phyloP scores from a whole-genome alignment of 2,113 vertebrate species.

The Protobothrops flavoviridis region DNA sequence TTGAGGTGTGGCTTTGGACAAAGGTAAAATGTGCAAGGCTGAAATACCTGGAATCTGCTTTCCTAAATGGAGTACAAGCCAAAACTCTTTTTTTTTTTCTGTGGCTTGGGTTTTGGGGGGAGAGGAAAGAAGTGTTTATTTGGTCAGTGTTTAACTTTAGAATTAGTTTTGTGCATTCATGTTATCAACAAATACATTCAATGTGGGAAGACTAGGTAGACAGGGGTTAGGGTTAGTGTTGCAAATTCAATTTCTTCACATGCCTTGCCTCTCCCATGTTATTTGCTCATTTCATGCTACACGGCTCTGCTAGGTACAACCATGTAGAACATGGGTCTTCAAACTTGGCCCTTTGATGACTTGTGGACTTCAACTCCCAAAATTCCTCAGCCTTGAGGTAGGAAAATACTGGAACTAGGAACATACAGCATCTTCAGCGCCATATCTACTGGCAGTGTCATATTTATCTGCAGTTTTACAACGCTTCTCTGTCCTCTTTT shows the following conservation, averaged over 20 bases:
- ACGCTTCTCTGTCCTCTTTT: conserved; percentile 30
- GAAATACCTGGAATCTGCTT: neutral
- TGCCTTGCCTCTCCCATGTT: neutral
- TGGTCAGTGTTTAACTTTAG: conserved; percentile 6
- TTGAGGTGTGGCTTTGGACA: conserved; percentile 9
- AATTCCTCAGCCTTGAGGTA: too few species aligned
- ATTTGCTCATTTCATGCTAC: neutral
- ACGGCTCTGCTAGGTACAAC: neutral
- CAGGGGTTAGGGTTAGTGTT: too few species aligned
- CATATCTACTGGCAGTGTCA: neutral
- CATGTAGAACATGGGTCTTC: neutral
- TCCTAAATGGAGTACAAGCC: neutral
- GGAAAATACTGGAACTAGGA: conserved; percentile 28
- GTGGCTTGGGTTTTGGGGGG: neutral
- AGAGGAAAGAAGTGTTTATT: neutral
- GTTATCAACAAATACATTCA: neutral
- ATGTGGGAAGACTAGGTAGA: neutral
- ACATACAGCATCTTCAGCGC: neutral
- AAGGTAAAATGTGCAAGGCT: neutral
- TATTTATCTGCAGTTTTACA: neutral
- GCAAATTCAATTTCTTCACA: neutral
- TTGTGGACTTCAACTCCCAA: too few species aligned
- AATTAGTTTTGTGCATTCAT: conserved; percentile 1
- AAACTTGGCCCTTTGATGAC: too few species aligned
- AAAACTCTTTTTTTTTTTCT: neutral